Percentiles rank a stretch among this genome's conserved stretches.
phyloP scores from a whole-genome alignment of 92 coral and sea anemone species.

The Porites divaricata region DNA sequence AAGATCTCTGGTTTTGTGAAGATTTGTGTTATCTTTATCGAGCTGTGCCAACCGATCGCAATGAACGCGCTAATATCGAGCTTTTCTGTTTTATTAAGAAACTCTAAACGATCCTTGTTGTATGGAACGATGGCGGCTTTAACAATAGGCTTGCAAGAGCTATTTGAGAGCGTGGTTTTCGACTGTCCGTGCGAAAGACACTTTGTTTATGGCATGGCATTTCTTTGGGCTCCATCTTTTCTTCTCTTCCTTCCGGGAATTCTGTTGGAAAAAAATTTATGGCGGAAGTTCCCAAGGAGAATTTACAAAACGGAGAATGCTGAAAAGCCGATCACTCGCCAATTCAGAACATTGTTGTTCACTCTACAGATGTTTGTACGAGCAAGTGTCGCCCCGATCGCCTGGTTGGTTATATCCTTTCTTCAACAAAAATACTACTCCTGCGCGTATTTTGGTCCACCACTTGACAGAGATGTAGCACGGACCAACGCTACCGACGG shows the following conservation, averaged over 20 bases:
- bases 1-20: background rate
- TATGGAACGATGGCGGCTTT: constrained; percentile 39
- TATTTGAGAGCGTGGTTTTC: constrained; percentile 51
- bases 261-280: constrained; percentile 38
- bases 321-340: background rate
- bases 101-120: constrained; percentile 44
- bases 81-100: constrained; percentile 40
- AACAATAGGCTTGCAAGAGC: constrained; percentile 59
- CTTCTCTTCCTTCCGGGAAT: constrained; percentile 61
- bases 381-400: constrained; percentile 48
- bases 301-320: background rate
- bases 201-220: constrained; percentile 59
- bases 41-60: background rate
- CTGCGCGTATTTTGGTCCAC: constrained; percentile 64
- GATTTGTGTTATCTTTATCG: background rate
- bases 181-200: constrained; percentile 76
- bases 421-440: constrained; percentile 58
- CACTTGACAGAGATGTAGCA: background rate
- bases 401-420: constrained; percentile 63
- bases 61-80: constrained; percentile 51
- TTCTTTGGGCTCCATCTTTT: constrained; percentile 61
- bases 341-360: background rate
- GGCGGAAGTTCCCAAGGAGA: constrained; percentile 17
- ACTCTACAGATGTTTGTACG: constrained; percentile 20
- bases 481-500: background rate